phyloP scores from a whole-genome alignment of 2,113 vertebrate species.

The Erpornis zantholeuca region DNA sequence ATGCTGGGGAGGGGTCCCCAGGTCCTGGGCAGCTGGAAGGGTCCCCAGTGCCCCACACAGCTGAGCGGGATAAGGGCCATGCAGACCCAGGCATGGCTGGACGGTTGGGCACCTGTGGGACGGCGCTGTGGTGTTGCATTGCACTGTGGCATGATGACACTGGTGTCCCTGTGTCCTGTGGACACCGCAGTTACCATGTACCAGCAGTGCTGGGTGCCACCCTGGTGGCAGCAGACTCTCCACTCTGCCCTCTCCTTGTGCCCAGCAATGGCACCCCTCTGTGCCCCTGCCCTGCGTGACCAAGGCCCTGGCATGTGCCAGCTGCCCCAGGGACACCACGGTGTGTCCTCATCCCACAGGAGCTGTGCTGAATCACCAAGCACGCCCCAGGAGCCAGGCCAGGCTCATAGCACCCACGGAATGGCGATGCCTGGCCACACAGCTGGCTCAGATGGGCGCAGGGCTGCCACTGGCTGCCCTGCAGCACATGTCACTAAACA shows the following conservation, averaged over 20 bases:
- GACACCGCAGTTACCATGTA: fast-evolving
- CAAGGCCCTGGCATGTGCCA: neutral
- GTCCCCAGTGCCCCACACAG: neutral
- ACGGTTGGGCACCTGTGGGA: fast-evolving
- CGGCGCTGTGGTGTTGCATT: too few relatives aligned
- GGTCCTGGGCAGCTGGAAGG: neutral
- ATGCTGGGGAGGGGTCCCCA: neutral
- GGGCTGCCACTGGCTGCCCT: neutral
- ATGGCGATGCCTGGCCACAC: fast-evolving
- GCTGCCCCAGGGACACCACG: neutral
- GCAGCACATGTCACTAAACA: neutral
- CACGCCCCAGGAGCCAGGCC: neutral
- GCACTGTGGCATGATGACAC: neutral
- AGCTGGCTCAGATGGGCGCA: neutral
- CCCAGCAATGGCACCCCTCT: neutral
- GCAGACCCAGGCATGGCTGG: fast-evolving
- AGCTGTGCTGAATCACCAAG: neutral
- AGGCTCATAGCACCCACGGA: neutral
- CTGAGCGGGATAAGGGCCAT: neutral
- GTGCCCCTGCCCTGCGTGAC: neutral
- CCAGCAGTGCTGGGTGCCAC: fast-evolving
- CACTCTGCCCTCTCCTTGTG: neutral
- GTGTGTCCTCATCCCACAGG: fast-evolving
- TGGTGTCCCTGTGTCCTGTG: neutral
- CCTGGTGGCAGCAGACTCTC: neutral